Evolutionary conservation across 2,797 vertebrate species (phyloP).

Genomic region (Avahi laniger): DNA sequence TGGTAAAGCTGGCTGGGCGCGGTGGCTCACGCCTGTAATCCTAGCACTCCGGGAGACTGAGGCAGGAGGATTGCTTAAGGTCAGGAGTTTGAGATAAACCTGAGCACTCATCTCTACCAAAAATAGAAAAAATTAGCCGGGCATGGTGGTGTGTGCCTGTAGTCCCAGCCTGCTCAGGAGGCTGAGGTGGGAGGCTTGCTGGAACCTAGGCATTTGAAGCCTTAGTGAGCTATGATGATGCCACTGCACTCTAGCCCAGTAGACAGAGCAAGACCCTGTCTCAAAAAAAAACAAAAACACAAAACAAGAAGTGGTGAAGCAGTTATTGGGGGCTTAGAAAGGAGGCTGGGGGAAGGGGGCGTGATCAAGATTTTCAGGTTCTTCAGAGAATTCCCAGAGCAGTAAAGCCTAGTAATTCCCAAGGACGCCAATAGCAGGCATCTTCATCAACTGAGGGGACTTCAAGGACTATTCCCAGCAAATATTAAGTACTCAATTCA

Average conservation of each 20-base stretch:
- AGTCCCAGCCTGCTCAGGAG: not conserved
- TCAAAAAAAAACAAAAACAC: not conserved
- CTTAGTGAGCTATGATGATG: not conserved
- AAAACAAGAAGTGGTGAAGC: not conserved
- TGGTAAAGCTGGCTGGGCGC: not conserved
- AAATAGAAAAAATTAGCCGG: not conserved
- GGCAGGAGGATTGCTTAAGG: not conserved
- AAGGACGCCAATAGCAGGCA: not conserved
- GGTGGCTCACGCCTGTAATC: too few relatives aligned
- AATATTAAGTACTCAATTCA: not conserved
- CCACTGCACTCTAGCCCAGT: not conserved
- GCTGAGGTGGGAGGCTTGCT: not conserved
- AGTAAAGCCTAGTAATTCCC: not conserved
- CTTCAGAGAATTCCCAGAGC: not conserved
- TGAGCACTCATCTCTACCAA: not conserved
- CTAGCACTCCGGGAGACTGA: not conserved
- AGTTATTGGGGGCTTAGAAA: not conserved
- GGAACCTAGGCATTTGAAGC: not conserved
- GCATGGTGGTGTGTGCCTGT: not conserved
- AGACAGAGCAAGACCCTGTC: not conserved
- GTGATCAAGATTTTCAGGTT: not conserved
- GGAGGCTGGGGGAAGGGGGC: not conserved
- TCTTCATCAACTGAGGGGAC: not conserved
- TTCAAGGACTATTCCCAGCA: not conserved
- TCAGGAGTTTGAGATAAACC: not conserved